These are phyloP conservation scores for Apamea sordens DNA, from an alignment of 2,888 invertebrate genomes.

Conservation along the genomic window DNA sequence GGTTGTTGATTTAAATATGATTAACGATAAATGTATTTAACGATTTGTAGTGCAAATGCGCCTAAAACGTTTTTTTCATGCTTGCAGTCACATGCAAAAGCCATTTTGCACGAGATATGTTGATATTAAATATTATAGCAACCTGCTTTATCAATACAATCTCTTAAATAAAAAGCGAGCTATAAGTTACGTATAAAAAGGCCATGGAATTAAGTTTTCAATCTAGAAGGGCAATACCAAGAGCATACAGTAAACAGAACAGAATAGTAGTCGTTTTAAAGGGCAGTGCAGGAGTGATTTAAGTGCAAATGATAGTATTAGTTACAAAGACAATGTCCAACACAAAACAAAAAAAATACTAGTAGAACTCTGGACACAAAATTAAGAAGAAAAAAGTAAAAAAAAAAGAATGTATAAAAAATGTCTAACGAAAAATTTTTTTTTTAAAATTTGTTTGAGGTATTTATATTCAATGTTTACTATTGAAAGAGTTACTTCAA, in stretches of 20 bases:
- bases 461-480: background rate
- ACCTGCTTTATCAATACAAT: background rate
- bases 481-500: background rate
- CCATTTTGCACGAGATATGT: background rate
- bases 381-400: too few species aligned
- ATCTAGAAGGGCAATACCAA: conserved; percentile 34
- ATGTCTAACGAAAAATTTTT: background rate
- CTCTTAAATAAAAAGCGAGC: conserved; percentile 17
- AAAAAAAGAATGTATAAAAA: background rate
- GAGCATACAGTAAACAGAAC: conserved; percentile 58
- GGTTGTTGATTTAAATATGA: too few species aligned
- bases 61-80: conserved; percentile 1
- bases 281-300: conserved; percentile 33
- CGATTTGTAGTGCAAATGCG: background rate
- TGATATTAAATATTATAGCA: background rate
- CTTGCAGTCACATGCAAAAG: conserved; percentile 20
- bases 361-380: background rate
- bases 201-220: conserved; percentile 5
- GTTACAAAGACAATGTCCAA: conserved; percentile 10
- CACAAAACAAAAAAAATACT: background rate
- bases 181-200: background rate
- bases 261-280: conserved; percentile 26
- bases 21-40: background rate
- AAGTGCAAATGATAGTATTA: conserved; percentile 41
- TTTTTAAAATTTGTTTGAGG: too few species aligned